phyloP scores from a whole-genome alignment of 2,797 vertebrate species.

The Fistularia commersonii region DNA sequence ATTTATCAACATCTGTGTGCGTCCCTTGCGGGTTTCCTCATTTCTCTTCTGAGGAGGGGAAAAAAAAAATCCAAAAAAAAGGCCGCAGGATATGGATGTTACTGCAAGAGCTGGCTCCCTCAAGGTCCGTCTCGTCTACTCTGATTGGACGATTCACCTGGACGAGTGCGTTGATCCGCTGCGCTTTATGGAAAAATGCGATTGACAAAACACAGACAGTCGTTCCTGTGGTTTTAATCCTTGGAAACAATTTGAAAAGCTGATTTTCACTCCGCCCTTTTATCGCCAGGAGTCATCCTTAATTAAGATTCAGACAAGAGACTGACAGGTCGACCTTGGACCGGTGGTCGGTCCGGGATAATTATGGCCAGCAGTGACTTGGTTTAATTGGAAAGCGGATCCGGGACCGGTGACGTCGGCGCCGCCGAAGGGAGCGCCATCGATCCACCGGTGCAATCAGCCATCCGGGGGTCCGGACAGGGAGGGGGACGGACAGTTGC shows the following conservation, averaged over 20 bases:
- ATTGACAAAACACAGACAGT: no score
- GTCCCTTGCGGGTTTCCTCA: constrained; percentile 22
- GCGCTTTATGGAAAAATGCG: no score
- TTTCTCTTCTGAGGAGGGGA: no score
- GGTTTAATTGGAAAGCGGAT: constrained; percentile 26
- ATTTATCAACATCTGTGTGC: constrained; percentile 1
- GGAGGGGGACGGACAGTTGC: constrained; percentile 2
- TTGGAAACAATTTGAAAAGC: no score
- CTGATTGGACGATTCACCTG: no score
- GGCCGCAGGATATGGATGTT: no score
- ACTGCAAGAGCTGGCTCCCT: no score
- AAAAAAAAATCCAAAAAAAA: no score
- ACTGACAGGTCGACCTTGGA: constrained; percentile 39
- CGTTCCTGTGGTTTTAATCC: no score
- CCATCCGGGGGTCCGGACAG: constrained; percentile 4
- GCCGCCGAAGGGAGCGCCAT: constrained; percentile 5
- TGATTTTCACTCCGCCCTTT: constrained; percentile 12
- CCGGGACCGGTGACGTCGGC: constrained; percentile 20
- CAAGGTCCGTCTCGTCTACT: no score
- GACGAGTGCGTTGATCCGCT: no score
- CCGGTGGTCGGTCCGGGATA: constrained; percentile 10
- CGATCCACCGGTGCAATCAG: not conserved
- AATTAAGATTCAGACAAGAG: constrained; percentile 27
- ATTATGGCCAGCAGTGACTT: constrained; percentile 15
- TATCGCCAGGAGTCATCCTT: constrained; percentile 23